Evolutionary conservation across 2,888 invertebrate genomes (phyloP), one percentile per base, ranked within the genome.

Genomic region (Eupeodes luniger): DNA sequence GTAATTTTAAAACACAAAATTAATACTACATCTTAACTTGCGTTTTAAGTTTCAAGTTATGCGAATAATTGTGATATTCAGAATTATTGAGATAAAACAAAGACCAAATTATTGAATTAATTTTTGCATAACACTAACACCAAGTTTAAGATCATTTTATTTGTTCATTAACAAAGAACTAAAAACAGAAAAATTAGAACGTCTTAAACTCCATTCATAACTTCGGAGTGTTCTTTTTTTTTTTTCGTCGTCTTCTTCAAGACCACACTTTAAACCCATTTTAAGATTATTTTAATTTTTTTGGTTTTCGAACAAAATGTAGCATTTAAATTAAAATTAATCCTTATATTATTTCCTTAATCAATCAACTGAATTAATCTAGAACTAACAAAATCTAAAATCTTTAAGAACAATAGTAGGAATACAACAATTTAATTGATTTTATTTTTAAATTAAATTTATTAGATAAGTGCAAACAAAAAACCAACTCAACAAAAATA

Each of bases 61-160:
- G 88, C 88, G 85, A 88, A 88, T 85, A 85, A 85, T 88, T 88
- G 85, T 88, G 85, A 88, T 88, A 85, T 88, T 88, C 85, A 78
- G 85, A 88, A 85, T 80, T 87, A 83, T 87, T 87, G 76, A 84
- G 67, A 80, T 72, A 85, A 64, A 40, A 59, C 67, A 57, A 75
- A 81, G 81, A 81, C 81, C 81, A 85, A 85, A 81, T 62, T 74
- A 19, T 85, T 81, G 80, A 83, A 83, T 67, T 83, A 77, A 80
- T 80, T 80, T 83, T 87, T 87, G 87, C 87, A 87, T 87, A 87
- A 87, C 84, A 81, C 77, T 80, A 76, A 87, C 76, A 81, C 36
- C 77, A 82, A 78, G 36, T 47, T 64, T 74, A 69, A 81, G 75
- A 74, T 79, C 79, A 79, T 84, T 67, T 80, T 55, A 3, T 3